Conservation (phyloP, 2,888 invertebrate genomes). For the Tupiocoris notatus region DNA sequence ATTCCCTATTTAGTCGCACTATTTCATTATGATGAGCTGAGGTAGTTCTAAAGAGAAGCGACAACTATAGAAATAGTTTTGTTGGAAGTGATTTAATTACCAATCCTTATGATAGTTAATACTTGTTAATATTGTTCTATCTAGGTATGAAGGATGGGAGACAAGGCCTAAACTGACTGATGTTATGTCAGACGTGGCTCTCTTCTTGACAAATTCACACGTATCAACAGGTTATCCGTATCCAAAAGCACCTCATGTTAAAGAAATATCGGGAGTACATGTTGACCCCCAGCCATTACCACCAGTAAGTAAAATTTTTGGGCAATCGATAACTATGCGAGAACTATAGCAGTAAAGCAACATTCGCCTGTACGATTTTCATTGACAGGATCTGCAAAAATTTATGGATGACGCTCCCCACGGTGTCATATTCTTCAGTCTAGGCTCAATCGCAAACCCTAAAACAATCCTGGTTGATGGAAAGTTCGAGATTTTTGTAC, state of each 20-base stretch:
- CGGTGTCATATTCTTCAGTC: conserved; percentile 80
- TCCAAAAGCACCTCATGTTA: conserved; percentile 75
- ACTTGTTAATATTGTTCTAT: not conserved
- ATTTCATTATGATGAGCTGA: too few relatives aligned
- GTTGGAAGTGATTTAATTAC: not conserved
- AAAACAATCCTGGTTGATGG: conserved; percentile 70
- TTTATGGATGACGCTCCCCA: conserved; percentile 62
- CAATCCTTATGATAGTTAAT: not conserved
- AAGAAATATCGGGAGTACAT: conserved; percentile 81
- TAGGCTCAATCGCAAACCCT: conserved; percentile 80
- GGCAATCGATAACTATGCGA: too few relatives aligned
- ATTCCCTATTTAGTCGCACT: too few relatives aligned
- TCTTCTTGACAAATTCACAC: conserved; percentile 39
- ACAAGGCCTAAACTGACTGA: conserved; percentile 36
- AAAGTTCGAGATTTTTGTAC: conserved; percentile 61
- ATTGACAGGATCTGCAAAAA: conserved; percentile 64
- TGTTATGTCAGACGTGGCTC: conserved; percentile 19
- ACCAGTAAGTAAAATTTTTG: conserved; percentile 60
- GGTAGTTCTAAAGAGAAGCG: too few relatives aligned
- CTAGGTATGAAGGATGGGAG: conserved; percentile 43
- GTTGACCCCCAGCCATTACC: conserved; percentile 70
- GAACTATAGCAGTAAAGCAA: not conserved
- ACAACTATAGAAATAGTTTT: not conserved
- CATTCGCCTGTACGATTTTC: not conserved
- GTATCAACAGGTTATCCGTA: conserved; percentile 60